phyloP scores from a whole-genome alignment of 2,888 invertebrate genomes.

The Erannis defoliaria region DNA sequence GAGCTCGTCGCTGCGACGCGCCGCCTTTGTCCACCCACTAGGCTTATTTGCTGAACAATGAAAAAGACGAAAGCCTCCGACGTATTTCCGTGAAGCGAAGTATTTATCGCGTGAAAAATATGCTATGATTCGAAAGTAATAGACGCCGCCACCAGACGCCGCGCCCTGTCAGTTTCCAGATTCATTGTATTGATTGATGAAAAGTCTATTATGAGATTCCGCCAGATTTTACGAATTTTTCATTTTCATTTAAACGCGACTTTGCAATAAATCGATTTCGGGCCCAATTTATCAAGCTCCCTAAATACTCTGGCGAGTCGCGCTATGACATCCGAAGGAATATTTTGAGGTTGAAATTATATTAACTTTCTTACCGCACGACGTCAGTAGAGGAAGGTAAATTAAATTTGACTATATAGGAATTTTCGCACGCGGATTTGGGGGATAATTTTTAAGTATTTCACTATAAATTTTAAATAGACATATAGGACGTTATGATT shows the following conservation, averaged over 20 bases:
- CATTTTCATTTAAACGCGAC: conserved; percentile 74
- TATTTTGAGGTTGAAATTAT: conserved; percentile 63
- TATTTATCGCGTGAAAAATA: conserved; percentile 67
- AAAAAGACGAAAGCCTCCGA: conserved; percentile 79
- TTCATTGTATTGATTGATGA: conserved; percentile 81
- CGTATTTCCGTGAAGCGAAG: conserved; percentile 70
- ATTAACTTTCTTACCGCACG: conserved; percentile 67
- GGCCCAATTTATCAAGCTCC: conserved; percentile 77
- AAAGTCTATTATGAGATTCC: conserved; percentile 76
- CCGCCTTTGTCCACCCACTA: conserved; percentile 85
- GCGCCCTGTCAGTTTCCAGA: conserved; percentile 64
- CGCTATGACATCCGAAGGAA: conserved; percentile 72
- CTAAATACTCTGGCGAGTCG: conserved; percentile 70
- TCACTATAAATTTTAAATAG: neutral
- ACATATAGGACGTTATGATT: neutral
- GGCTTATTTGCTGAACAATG: conserved; percentile 86
- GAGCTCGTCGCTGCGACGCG: conserved; percentile 79
- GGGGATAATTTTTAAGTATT: neutral
- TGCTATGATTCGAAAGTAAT: conserved; percentile 69
- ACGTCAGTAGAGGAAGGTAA: conserved; percentile 57
- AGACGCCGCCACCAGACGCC: conserved; percentile 61
- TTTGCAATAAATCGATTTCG: conserved; percentile 76
- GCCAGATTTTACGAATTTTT: conserved; percentile 77
- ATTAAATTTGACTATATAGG: conserved; percentile 63
- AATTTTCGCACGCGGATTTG: conserved; percentile 38